These are phyloP conservation scores for Oasisia sp. DNA, from an alignment of 2,888 invertebrate genomes.

Conservation along the genomic window DNA sequence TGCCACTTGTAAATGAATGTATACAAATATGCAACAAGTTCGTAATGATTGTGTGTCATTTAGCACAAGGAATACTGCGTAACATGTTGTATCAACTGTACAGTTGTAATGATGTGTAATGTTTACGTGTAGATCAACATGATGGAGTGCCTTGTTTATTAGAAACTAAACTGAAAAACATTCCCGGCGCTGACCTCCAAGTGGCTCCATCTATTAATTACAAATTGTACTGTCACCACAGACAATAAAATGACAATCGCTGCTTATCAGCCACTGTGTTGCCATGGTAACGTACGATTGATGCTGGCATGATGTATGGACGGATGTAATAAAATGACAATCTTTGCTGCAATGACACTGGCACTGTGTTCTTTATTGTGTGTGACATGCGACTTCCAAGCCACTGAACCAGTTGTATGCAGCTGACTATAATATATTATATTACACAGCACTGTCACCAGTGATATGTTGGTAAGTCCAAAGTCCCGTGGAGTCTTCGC, in stretches of 20 bases:
- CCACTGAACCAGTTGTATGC: neutral
- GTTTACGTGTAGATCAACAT: neutral
- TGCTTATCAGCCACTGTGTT: neutral
- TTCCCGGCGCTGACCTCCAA: neutral
- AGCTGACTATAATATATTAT: neutral
- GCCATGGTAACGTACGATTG: no score
- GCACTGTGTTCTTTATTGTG: neutral
- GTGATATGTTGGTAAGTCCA: neutral
- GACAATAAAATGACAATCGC: slow-evolving; percentile 6
- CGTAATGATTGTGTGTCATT: neutral
- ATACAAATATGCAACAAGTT: slow-evolving; percentile 4
- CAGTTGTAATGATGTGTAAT: neutral
- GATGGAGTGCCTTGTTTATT: neutral
- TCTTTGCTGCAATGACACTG: neutral
- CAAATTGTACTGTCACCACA: neutral
- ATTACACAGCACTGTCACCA: neutral
- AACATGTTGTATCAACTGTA: neutral
- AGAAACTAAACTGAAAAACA: neutral
- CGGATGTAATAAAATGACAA: neutral
- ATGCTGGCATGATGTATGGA: neutral
- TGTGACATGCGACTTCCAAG: neutral
- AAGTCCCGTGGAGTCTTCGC: neutral
- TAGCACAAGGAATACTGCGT: neutral
- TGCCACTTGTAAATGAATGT: neutral
- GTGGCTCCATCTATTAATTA: neutral